These are phyloP conservation scores for Trachops cirrhosus DNA, from an alignment of 2,797 vertebrate genomes.

Conservation along the genomic window DNA sequence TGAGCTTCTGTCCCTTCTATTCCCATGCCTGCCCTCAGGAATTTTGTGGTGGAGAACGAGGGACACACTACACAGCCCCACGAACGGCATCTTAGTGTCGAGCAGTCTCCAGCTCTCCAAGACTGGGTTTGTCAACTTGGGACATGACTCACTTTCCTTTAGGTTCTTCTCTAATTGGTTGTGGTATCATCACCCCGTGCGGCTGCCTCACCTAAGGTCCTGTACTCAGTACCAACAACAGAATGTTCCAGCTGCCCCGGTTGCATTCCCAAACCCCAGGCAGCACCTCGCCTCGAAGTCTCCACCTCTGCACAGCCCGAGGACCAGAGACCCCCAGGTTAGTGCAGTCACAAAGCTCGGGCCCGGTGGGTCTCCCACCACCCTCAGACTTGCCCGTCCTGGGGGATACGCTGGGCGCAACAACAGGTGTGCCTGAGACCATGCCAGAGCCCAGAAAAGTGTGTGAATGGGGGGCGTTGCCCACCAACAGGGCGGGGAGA, in stretches of 20 bases:
- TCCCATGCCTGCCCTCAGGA: accelerated
- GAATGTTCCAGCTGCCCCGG: not conserved
- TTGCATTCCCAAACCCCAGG: not conserved
- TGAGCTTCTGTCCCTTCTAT: not conserved
- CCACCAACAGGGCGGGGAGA: not conserved
- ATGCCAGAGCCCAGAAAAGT: not conserved
- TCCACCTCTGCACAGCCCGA: not conserved
- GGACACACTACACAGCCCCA: accelerated
- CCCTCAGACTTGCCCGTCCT: not conserved
- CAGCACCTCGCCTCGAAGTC: not conserved
- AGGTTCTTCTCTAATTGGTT: not conserved
- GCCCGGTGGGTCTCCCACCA: not conserved
- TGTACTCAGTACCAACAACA: not conserved
- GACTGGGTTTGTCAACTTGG: not conserved
- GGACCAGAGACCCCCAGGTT: not conserved
- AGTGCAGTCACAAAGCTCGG: not conserved
- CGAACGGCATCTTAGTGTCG: not conserved
- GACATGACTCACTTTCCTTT: not conserved
- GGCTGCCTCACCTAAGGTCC: too few relatives aligned
- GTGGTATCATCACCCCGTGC: accelerated
- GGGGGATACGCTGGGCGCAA: not conserved
- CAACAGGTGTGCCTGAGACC: not conserved
- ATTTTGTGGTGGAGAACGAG: not conserved
- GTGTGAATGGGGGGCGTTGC: accelerated
- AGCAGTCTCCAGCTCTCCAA: not conserved